These are phyloP conservation scores for Sarcophaga peregrina DNA, from an alignment of 1,140 invertebrate genomes.

Conservation along the genomic window DNA sequence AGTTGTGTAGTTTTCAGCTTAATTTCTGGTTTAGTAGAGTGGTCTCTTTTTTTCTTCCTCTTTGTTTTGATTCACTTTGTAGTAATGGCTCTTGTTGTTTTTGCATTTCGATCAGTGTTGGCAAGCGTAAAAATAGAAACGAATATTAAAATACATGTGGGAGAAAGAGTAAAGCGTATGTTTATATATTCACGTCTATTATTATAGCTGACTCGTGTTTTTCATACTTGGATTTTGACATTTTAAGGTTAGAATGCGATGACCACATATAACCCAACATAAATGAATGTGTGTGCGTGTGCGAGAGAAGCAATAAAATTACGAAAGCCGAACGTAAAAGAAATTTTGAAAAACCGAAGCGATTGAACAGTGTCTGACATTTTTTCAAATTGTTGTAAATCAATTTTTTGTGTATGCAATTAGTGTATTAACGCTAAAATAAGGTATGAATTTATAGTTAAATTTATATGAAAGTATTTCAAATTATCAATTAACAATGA, in stretches of 20 bases:
- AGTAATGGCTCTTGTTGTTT: neutral
- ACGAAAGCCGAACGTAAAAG: constrained; percentile 39
- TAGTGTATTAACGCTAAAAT: constrained; percentile 53
- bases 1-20: constrained; percentile 45
- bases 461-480: constrained; percentile 9
- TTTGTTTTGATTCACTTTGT: neutral
- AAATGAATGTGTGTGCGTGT: constrained; percentile 50
- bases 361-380: constrained; percentile 47
- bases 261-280: neutral
- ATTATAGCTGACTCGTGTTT: neutral
- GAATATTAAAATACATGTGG: neutral
- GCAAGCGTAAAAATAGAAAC: neutral
- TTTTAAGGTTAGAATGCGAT: neutral
- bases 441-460: constrained; percentile 48
- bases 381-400: constrained; percentile 56
- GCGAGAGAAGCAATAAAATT: constrained; percentile 53
- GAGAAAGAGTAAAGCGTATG: neutral
- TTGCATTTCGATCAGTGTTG: constrained; percentile 1
- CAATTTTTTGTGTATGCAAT: constrained; percentile 65
- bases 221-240: neutral
- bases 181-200: too few species aligned
- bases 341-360: constrained; percentile 60
- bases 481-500: constrained; percentile 7
- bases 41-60: neutral
- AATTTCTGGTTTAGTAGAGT: neutral